These are phyloP conservation scores for Stenurella melanura DNA, from an alignment of 2,888 invertebrate species.

Conservation along the genomic window DNA sequence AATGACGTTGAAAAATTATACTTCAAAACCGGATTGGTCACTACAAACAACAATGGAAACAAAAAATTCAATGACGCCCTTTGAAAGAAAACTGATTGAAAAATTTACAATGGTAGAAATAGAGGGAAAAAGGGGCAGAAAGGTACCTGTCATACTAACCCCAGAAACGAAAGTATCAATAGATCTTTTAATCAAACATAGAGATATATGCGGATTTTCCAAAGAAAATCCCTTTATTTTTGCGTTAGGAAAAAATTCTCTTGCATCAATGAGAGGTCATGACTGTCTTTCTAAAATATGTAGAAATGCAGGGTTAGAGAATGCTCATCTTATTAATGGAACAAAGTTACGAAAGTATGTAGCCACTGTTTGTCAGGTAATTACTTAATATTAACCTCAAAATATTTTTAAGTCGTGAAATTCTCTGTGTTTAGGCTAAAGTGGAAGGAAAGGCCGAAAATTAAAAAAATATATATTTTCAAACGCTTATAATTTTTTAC, in stretches of 20 bases:
- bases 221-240: slow-evolving; percentile 50
- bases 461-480: too few species aligned
- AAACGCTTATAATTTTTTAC: too few species aligned
- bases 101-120: slow-evolving; percentile 47
- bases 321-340: slow-evolving; percentile 44
- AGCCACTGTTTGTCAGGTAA: slow-evolving; percentile 55
- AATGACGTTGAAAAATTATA: slow-evolving; percentile 49
- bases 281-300: slow-evolving; percentile 47
- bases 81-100: slow-evolving; percentile 51
- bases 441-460: too few species aligned
- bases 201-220: slow-evolving; percentile 27
- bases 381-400: neutral
- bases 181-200: slow-evolving; percentile 40
- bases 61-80: slow-evolving; percentile 44
- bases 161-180: slow-evolving; percentile 44
- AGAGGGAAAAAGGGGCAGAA: slow-evolving; percentile 48
- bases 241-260: slow-evolving; percentile 38
- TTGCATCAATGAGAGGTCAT: slow-evolving; percentile 40
- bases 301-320: slow-evolving; percentile 39
- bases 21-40: slow-evolving; percentile 46
- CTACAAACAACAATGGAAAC: slow-evolving; percentile 50
- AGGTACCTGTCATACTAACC: slow-evolving; percentile 52
- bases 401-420: too few species aligned
- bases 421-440: too few species aligned
- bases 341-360: slow-evolving; percentile 57